These are phyloP conservation scores for Martes martes DNA, from an alignment of 2,113 vertebrate species.

Conservation along the genomic window DNA sequence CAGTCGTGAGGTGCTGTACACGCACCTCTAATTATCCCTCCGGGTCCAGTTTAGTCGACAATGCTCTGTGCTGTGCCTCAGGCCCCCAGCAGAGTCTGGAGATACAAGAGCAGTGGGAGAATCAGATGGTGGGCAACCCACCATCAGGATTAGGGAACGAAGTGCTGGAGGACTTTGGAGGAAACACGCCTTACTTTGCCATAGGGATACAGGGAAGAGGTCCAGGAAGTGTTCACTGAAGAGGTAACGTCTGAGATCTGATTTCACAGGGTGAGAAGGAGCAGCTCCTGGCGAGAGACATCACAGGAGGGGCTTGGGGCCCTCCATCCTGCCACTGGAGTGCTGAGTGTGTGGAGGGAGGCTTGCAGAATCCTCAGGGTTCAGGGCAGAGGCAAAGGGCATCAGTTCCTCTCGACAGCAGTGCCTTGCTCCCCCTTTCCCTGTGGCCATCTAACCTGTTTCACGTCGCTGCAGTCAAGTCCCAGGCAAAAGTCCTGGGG, in stretches of 20 bases:
- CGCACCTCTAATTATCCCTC: not conserved
- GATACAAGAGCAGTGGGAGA: not conserved
- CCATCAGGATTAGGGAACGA: not conserved
- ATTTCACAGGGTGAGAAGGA: not conserved
- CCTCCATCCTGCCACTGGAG: not conserved
- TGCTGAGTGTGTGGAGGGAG: not conserved
- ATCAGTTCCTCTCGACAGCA: not conserved
- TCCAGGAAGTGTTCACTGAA: not conserved
- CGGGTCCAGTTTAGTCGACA: not conserved
- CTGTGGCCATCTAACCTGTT: not conserved
- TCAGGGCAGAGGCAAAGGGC: not conserved
- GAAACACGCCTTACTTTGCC: not conserved
- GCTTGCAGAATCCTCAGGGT: not conserved
- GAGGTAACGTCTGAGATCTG: not conserved
- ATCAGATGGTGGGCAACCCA: not conserved
- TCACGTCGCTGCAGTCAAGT: not conserved
- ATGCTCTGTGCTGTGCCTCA: not conserved
- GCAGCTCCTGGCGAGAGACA: not conserved
- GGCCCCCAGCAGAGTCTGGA: not conserved
- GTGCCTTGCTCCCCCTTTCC: not conserved
- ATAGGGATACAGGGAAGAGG: not conserved
- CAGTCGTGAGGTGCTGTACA: not conserved
- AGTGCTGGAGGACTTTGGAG: not conserved
- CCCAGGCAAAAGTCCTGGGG: not conserved
- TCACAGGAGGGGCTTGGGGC: accelerated